Evolutionary conservation across 2,113 vertebrate genomes (phyloP), one percentile per base, ranked within the genome.

Genomic region (Istiophorus platypterus): DNA sequence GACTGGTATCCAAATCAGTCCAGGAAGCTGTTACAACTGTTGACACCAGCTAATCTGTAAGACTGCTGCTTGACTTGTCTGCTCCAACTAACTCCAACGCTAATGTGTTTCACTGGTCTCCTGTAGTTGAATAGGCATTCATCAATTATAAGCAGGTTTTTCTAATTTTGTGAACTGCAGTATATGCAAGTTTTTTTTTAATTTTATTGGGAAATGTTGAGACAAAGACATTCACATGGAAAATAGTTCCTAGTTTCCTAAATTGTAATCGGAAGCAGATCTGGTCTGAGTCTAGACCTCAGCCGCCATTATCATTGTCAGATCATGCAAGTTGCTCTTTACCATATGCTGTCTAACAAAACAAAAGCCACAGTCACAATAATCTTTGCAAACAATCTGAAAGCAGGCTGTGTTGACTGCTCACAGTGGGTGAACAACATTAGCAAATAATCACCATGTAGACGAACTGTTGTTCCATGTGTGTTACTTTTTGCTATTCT

Each of bases 21-120:
- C 12, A 74, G 65, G 75, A 78, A 85, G 52, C 56, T 56, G 68
- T 20, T 84, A 39, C 77, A 89, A 78, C 86, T 85, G 85, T 24
- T 75, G 72, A 80, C 86, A 82, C 57, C 80, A 63, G 51, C 64
- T 88, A 84, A 85, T 89, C 88, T 47, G 69, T 91, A 80, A 69
- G 24, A 51, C 58, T 27, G 54, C 62, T 59, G 81, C 64, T 59
- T 66, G 67, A 83, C 82, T 76, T 78, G 82, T 88, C 86, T 67
- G 26, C 63, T 84, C 66, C 34, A 72, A 84, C 86, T 81, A 81
- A 41, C 41, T 56, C n/a, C 17, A 34, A 54, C 24, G 10, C 42
- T 51, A 72, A 77, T 59, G 22, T 59, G 49, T 70, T 58, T 67
- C 56, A 66, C 24, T 20, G 59, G 42, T 17, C 79, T 52, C 18